Base-by-base conservation (phyloP, 2,797 vertebrate genomes). In the Periparus ater region DNA sequence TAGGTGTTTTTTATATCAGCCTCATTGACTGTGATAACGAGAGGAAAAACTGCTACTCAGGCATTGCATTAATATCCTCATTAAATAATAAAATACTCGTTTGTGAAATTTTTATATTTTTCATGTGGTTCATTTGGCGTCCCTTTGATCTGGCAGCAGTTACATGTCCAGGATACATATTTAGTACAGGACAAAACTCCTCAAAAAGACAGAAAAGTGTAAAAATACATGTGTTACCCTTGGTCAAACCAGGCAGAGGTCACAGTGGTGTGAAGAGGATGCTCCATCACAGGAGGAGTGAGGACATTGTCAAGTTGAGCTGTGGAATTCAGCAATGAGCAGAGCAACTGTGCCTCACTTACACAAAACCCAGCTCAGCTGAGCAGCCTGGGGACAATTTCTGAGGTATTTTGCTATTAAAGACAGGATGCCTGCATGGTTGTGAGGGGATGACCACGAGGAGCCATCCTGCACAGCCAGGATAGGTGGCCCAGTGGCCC, bases 151-250 rank as follows among this genome's bases (percentile, higher is more conserved):
- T 27, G 22, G 15, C 63, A 75, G 29, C 5, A 79, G 22, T 22
- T 75, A 18, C 2, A 2, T 7, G 40, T 47, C 18, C 44, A 30
- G 58, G 27, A 40, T 51, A 25, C 3, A 13, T 7, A 4, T 11
- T 10, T 12, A 32, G 5, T 17, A 72, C 10, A 13, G 71, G 18
- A 53, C 7, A 50, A 81, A 84, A 47, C 17, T 18, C 26, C 12
- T 3, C 2, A 18, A 38, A 81, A 26, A 10, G 9, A 13, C 30
- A 27, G 48, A 36, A 42, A 50, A 17, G 11, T 5, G 3, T 26
- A 36, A 74, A 74, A 81, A 5, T 0, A 0, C 1, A 1, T 14
- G 34, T 26, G 17, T 12, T 38, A 10, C 8, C 16, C 21, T 48
- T 3, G 1, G 9, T 20, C 34, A 54, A 40, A 57, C 10, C 32